Evolutionary conservation across 2,888 invertebrate genomes (phyloP), one percentile per base, ranked within the genome.

Genomic region (Lasioglossum marginatum): DNA sequence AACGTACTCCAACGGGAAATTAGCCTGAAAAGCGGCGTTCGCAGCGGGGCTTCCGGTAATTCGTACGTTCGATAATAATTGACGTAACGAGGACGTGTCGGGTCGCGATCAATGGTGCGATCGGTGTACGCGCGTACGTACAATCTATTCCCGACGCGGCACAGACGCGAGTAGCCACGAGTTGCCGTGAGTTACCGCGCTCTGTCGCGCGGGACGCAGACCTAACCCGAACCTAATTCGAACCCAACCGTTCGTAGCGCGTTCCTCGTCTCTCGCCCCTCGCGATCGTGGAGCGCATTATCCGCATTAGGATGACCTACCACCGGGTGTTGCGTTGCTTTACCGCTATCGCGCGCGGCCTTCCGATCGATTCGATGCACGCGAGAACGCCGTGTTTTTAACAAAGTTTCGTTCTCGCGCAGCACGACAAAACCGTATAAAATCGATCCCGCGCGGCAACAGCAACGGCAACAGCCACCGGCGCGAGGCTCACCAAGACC

Each of bases 11-110:
- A 82, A 88, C 90, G 92, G 91, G 89, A 91, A 92, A 92, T 92
- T 92, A 91, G 83, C 90, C 83, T 86, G 87, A 89, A 90, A 87
- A 90, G 89, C 89, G 87, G 88, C 84, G 88, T 87, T 90, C 88
- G 93, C 83, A 84, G 88, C 88, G 91, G 88, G 82, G 89, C 92
- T 90, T 92, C 89, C 91, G 92, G 88, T 91, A 90, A 92, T 91
- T 92, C 90, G 92, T 83, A 86, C 87, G 92, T 87, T 91, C 92
- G 91, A 93, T 92, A 92, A 93, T 93, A 93, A 94, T 93, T 93
- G 93, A 93, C 93, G 92, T 92, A 94, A 93, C 92, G 93, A 92
- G 92, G 92, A 93, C 91, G 88, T 63, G 83, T 85, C 77, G 77
- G 79, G 63, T 73, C 66, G 63, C 91, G 90, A 92, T 91, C 90